phyloP scores from a whole-genome alignment of 1,140 invertebrate species.

The Drosophila tsacasi region DNA sequence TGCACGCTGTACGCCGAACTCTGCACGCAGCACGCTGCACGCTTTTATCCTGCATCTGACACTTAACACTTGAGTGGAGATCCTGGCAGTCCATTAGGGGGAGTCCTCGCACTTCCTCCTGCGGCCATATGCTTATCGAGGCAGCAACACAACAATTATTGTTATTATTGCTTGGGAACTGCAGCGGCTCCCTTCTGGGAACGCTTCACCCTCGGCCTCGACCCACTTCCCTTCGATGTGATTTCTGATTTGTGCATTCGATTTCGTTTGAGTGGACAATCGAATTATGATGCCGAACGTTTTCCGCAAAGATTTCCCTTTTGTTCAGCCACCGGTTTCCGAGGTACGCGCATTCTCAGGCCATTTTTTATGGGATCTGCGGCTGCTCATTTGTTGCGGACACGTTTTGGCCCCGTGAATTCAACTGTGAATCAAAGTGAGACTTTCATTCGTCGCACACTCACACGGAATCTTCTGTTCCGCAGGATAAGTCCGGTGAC shows the following conservation, averaged over 20 bases:
- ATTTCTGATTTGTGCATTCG: conserved; percentile 75
- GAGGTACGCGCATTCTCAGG: conserved; percentile 26
- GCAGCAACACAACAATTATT: conserved; percentile 70
- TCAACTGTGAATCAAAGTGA: conserved; percentile 61
- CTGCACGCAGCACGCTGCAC: conserved; percentile 45
- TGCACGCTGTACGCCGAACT: conserved; percentile 22
- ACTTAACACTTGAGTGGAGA: conserved; percentile 78
- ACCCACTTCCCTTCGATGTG: conserved; percentile 41
- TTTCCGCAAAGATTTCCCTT: conserved; percentile 31
- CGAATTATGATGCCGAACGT: conserved; percentile 75
- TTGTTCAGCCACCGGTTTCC: conserved; percentile 12
- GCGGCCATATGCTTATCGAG: conserved; percentile 76
- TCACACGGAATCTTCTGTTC: conserved; percentile 55
- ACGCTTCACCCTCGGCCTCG: conserved; percentile 9
- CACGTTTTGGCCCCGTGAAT: conserved; percentile 62
- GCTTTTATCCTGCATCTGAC: conserved; percentile 83
- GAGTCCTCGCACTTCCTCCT: conserved; percentile 23
- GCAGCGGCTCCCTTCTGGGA: conserved; percentile 44
- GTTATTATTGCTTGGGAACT: conserved; percentile 81
- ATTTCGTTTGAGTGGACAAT: conserved; percentile 83
- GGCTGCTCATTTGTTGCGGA: conserved; percentile 81
- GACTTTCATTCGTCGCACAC: conserved; percentile 62
- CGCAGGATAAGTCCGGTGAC: conserved; percentile 57
- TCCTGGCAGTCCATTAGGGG: conserved; percentile 62
- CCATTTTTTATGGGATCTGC: conserved; percentile 61